Evolutionary conservation across 2,113 vertebrate genomes (phyloP).

Genomic region (Silurus meridionalis): DNA sequence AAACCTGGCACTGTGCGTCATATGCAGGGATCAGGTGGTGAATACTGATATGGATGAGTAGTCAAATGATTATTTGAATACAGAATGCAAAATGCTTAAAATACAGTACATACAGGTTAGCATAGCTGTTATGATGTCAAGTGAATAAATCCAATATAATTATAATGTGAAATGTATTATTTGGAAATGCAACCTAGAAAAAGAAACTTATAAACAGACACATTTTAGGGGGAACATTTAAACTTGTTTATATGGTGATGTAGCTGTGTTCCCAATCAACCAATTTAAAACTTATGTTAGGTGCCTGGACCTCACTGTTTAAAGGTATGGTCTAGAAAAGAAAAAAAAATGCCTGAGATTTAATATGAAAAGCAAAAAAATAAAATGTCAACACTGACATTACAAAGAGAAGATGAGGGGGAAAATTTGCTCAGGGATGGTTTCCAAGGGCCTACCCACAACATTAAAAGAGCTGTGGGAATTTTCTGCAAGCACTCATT

Average conservation of each 20-base stretch:
- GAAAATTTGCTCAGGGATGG: no score
- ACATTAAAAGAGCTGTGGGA: not conserved
- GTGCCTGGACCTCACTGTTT: not conserved
- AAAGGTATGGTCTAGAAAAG: no score
- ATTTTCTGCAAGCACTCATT: not conserved
- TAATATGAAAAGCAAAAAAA: no score
- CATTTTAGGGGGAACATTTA: no score
- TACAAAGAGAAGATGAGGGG: no score
- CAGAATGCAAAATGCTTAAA: not conserved
- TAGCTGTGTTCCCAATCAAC: not conserved
- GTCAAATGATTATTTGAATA: not conserved
- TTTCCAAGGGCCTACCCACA: not conserved
- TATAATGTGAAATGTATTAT: no score
- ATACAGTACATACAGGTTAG: not conserved
- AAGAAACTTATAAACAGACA: no score
- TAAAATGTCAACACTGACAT: no score
- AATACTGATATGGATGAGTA: not conserved
- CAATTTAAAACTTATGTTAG: not conserved
- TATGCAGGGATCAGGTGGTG: not conserved
- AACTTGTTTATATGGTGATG: not conserved
- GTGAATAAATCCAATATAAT: not conserved
- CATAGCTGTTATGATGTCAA: not conserved
- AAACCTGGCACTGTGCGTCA: not conserved
- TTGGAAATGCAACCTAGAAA: no score
- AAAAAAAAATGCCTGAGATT: no score